These are phyloP conservation scores for Benthosema pterotum DNA, from an alignment of 2,797 vertebrate species.

Conservation along the genomic window DNA sequence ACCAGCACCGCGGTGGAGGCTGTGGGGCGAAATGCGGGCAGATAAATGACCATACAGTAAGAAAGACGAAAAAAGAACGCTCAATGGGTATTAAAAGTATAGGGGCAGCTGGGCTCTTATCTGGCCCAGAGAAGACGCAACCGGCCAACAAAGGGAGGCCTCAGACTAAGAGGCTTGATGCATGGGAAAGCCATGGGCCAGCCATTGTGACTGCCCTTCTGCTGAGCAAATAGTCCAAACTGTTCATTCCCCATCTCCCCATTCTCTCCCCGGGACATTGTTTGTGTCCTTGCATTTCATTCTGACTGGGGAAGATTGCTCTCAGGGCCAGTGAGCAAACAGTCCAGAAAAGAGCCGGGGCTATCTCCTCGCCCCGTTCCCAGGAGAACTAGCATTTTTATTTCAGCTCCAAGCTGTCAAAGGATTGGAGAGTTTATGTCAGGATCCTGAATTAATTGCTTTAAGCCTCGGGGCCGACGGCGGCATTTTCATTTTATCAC, in stretches of 20 bases:
- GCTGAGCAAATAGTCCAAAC: slow-evolving; percentile 99
- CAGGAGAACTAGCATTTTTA: slow-evolving; percentile 99
- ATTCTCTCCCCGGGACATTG: slow-evolving; percentile 99
- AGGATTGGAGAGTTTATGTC: slow-evolving; percentile 99
- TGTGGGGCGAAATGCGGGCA: slow-evolving; percentile 57
- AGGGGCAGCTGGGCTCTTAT: slow-evolving; percentile 97
- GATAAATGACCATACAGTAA: slow-evolving; percentile 88
- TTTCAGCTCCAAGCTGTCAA: slow-evolving; percentile 99
- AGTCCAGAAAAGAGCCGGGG: slow-evolving; percentile 99
- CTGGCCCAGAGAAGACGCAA: slow-evolving; percentile 87
- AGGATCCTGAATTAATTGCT: slow-evolving; percentile 99
- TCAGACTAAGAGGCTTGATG: slow-evolving; percentile 93
- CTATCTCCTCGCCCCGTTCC: slow-evolving; percentile 95
- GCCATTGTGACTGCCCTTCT: slow-evolving; percentile 99
- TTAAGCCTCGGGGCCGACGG: slow-evolving; percentile 93
- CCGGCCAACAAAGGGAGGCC: slow-evolving; percentile 93
- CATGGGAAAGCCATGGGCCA: slow-evolving; percentile 98
- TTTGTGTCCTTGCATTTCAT: slow-evolving; percentile 99
- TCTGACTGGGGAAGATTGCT: slow-evolving; percentile 98
- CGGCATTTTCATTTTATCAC: slow-evolving; percentile 84
- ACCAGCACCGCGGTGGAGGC: slow-evolving; percentile 54
- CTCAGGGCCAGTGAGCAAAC: slow-evolving; percentile 99
- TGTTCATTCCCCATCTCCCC: slow-evolving; percentile 99
- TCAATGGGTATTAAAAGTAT: slow-evolving; percentile 85
- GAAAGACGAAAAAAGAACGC: slow-evolving; percentile 37